Evolutionary conservation across 1,140 invertebrate species (phyloP).

Genomic region (Tetraneura akinire): DNA sequence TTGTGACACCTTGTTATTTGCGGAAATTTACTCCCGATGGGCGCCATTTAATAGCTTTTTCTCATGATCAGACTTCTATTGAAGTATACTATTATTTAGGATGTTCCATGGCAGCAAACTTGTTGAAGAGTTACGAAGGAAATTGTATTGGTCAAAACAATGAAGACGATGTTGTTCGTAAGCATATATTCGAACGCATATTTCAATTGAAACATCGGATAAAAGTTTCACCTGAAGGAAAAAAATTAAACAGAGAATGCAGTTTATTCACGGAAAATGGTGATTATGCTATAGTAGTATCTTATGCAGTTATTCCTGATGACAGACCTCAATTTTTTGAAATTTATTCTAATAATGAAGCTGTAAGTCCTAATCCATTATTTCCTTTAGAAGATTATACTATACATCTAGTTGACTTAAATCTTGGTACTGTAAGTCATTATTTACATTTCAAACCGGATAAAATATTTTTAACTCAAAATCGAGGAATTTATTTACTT

Average conservation of each 20-base stretch:
- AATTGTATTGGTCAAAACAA: conserved; percentile 70
- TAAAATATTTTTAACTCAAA: conserved; percentile 94
- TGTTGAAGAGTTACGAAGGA: conserved; percentile 69
- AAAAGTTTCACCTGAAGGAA: conserved; percentile 77
- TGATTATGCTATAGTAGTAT: conserved; percentile 86
- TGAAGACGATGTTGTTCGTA: conserved; percentile 59
- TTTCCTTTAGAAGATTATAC: conserved; percentile 89
- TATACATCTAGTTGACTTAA: conserved; percentile 84
- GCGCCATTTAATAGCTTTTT: conserved; percentile 89
- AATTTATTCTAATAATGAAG: conserved; percentile 89
- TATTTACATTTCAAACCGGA: conserved; percentile 83
- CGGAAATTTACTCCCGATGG: conserved; percentile 96
- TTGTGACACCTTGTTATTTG: conserved; percentile 91
- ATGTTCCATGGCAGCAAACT: conserved; percentile 80
- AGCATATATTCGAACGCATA: conserved; percentile 81
- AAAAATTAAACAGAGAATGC: conserved; percentile 91
- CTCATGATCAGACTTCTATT: conserved; percentile 86
- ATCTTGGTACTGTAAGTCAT: conserved; percentile 78
- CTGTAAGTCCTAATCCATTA: conserved; percentile 81
- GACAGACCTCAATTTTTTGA: conserved; percentile 78
- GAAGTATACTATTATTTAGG: conserved; percentile 91
- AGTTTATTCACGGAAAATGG: conserved; percentile 94
- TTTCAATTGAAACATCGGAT: conserved; percentile 79
- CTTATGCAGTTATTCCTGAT: conserved; percentile 80
- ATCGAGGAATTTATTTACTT: conserved; percentile 93